Evolutionary conservation across 2,113 vertebrate genomes (phyloP).

Genomic region (Monopterus albus): DNA sequence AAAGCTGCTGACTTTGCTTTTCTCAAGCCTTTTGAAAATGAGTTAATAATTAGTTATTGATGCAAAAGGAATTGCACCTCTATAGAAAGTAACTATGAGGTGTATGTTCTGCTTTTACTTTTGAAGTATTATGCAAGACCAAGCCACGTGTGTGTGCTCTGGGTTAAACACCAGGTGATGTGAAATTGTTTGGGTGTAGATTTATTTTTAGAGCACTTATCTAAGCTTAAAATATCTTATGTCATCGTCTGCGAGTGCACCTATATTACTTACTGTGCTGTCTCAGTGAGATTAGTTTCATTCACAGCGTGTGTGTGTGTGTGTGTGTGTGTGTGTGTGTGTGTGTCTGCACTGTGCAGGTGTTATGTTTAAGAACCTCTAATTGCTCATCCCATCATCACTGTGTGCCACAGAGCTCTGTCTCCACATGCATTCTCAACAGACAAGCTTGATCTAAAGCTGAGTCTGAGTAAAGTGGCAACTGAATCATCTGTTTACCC

Average conservation of each 20-base stretch:
- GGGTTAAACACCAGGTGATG: background rate
- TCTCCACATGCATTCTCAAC: constrained; percentile 18
- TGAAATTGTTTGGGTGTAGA: background rate
- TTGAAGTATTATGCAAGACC: background rate
- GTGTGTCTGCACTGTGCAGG: constrained; percentile 11
- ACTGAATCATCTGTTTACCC: too few species aligned
- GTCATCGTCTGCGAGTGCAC: constrained; percentile 2
- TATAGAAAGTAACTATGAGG: too few species aligned
- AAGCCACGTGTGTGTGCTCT: background rate
- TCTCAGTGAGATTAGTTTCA: background rate
- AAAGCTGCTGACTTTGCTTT: too few species aligned
- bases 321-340: constrained; percentile 6
- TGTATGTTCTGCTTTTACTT: constrained; percentile 6
- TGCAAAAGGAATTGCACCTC: too few species aligned
- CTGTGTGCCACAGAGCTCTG: background rate
- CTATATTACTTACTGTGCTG: constrained; percentile 23
- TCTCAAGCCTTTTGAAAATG: too few species aligned
- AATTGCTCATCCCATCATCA: too few species aligned
- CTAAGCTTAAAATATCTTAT: constrained; percentile 35
- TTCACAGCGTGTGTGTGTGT: constrained; percentile 1
- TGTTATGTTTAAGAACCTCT: constrained; percentile 38
- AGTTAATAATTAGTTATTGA: too few species aligned
- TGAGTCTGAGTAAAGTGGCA: background rate
- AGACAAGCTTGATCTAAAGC: constrained; percentile 1
- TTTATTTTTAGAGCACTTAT: background rate